Conservation (phyloP, 1,140 invertebrate genomes). For the Papilio xuthus region DNA sequence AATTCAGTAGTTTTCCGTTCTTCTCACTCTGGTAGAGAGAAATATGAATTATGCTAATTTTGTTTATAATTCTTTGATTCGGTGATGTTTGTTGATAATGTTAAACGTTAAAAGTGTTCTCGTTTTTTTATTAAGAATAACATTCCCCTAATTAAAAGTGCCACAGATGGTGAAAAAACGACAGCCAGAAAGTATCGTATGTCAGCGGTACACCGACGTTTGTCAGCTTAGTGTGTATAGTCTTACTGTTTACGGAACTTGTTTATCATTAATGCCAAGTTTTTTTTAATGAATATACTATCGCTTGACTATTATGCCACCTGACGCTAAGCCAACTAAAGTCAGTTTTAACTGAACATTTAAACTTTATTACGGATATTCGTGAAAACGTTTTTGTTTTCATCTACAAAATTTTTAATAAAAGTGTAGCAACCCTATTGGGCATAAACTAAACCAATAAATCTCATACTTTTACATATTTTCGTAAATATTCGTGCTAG, state of each 20-base stretch:
- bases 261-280: slow-evolving; percentile 55
- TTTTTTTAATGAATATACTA: slow-evolving; percentile 9
- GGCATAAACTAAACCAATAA: too few relatives aligned
- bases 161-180: slow-evolving; percentile 30
- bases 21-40: background rate
- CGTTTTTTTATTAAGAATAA: slow-evolving; percentile 30
- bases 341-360: too few relatives aligned
- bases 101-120: slow-evolving; percentile 2
- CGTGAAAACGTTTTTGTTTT: too few relatives aligned
- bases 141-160: slow-evolving; percentile 37
- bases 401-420: too few relatives aligned
- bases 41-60: slow-evolving; percentile 17
- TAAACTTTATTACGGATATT: too few relatives aligned
- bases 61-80: slow-evolving; percentile 32
- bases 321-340: too few relatives aligned
- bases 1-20: background rate
- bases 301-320: too few relatives aligned
- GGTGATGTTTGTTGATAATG: slow-evolving; percentile 25
- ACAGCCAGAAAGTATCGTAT: slow-evolving; percentile 52
- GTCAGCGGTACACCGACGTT: slow-evolving; percentile 52
- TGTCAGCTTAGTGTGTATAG: slow-evolving; percentile 48
- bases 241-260: slow-evolving; percentile 69
- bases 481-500: too few relatives aligned
- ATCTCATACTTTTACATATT: too few relatives aligned
- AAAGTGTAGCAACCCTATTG: too few relatives aligned